phyloP scores from a whole-genome alignment of 2,797 vertebrate genomes.

The Sebastes taczanowskii region DNA sequence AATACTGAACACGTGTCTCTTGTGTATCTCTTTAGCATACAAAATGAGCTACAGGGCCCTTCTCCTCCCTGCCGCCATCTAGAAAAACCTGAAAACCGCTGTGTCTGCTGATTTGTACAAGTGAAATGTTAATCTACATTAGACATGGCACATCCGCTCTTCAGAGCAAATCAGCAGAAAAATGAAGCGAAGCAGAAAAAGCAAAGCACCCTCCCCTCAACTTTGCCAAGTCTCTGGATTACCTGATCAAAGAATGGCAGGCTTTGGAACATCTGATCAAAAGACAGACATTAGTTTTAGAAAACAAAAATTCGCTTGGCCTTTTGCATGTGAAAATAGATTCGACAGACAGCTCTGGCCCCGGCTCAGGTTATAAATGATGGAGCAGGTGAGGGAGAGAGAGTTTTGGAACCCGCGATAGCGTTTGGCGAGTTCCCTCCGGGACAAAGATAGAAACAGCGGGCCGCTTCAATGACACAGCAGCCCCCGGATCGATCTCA shows the following conservation, averaged over 20 bases:
- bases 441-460: conserved; percentile 70
- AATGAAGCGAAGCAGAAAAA: conserved; percentile 58
- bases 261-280: conserved; percentile 73
- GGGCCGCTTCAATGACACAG: conserved; percentile 66
- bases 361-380: conserved; percentile 55
- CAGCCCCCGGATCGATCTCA: conserved; percentile 48
- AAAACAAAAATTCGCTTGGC: conserved; percentile 71
- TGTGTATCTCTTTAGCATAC: conserved; percentile 66
- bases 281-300: conserved; percentile 69
- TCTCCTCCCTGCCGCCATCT: conserved; percentile 36
- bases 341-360: conserved; percentile 59
- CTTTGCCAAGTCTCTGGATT: conserved; percentile 73
- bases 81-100: conserved; percentile 69
- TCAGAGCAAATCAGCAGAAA: conserved; percentile 78
- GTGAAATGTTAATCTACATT: conserved; percentile 80
- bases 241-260: conserved; percentile 78
- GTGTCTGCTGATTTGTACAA: conserved; percentile 71
- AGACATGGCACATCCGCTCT: conserved; percentile 75
- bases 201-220: conserved; percentile 52
- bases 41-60: conserved; percentile 39
- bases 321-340: conserved; percentile 60
- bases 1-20: conserved; percentile 51
- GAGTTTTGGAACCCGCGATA: conserved; percentile 69
- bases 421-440: conserved; percentile 64
- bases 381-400: conserved; percentile 19